These are phyloP conservation scores for Trichogramma pretiosum DNA, from an alignment of 1,140 invertebrate genomes.

Conservation along the genomic window DNA sequence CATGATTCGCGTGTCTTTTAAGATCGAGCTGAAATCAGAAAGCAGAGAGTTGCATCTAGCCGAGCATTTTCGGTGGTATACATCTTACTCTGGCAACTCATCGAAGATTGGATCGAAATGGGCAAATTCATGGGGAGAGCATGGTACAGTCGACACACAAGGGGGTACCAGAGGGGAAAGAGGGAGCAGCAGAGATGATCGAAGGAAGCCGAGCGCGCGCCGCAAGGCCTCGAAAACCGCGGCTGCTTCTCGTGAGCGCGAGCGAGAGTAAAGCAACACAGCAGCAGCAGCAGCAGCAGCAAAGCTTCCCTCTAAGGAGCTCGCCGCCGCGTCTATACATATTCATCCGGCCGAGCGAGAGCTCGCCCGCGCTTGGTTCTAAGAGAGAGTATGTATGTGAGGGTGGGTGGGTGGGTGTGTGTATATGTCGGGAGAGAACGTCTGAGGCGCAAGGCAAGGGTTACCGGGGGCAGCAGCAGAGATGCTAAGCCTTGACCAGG, in stretches of 20 bases:
- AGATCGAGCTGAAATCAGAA: too few species aligned
- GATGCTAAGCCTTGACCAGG: constrained; percentile 46
- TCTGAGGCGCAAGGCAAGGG: constrained; percentile 31
- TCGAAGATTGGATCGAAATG: constrained; percentile 23
- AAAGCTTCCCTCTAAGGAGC: constrained; percentile 9
- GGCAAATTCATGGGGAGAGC: constrained; percentile 10
- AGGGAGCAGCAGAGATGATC: too few species aligned
- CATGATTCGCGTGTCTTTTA: too few species aligned
- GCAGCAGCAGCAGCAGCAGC: background rate
- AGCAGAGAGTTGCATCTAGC: too few species aligned
- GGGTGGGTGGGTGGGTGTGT: constrained; percentile 2
- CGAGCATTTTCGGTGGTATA: too few species aligned
- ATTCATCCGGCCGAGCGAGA: background rate
- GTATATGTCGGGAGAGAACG: constrained; percentile 10
- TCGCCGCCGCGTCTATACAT: too few species aligned
- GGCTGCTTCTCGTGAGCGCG: background rate
- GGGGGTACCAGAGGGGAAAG: constrained; percentile 13
- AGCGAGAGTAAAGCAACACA: constrained; percentile 1
- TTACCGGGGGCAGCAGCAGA: too few species aligned
- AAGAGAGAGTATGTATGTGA: background rate
- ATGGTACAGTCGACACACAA: constrained; percentile 4
- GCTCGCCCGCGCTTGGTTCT: background rate
- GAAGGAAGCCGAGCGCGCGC: too few species aligned
- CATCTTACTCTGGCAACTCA: too few species aligned
- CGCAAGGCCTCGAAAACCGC: background rate